These are phyloP conservation scores for Eulemur rubriventer DNA, from an alignment of 2,797 vertebrate species.

Conservation along the genomic window DNA sequence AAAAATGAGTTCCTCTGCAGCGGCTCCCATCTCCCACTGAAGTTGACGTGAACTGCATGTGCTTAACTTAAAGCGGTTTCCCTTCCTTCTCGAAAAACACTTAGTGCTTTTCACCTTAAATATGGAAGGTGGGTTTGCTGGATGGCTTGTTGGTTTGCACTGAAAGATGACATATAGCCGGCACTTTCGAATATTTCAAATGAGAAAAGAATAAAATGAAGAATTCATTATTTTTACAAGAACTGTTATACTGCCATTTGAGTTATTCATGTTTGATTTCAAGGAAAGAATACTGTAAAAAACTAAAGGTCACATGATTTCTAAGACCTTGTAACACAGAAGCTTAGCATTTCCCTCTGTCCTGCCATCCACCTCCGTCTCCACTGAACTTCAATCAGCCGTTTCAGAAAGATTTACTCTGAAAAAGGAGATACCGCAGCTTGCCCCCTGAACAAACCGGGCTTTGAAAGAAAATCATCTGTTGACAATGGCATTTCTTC, in stretches of 20 bases:
- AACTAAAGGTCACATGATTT: not conserved
- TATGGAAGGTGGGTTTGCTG: not conserved
- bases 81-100: not conserved
- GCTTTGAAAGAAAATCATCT: not conserved
- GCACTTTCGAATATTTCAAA: not conserved
- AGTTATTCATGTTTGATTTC: not conserved
- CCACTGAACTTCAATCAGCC: not conserved
- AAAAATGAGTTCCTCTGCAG: not conserved
- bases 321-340: not conserved
- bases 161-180: not conserved
- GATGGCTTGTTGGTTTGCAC: not conserved
- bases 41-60: not conserved
- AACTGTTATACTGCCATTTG: not conserved
- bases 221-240: not conserved
- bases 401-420: not conserved
- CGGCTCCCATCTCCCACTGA: not conserved
- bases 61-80: not conserved
- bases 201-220: slow-evolving; percentile 26
- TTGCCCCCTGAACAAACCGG: not conserved
- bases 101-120: not conserved
- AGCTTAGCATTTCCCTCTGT: accelerated
- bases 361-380: not conserved
- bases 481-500: not conserved
- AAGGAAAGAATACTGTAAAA: not conserved
- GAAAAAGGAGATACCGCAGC: not conserved